Percentiles rank a stretch among this genome's conserved stretches.
phyloP scores from a whole-genome alignment of 2,888 invertebrate species.

The Yponomeuta evonymella region DNA sequence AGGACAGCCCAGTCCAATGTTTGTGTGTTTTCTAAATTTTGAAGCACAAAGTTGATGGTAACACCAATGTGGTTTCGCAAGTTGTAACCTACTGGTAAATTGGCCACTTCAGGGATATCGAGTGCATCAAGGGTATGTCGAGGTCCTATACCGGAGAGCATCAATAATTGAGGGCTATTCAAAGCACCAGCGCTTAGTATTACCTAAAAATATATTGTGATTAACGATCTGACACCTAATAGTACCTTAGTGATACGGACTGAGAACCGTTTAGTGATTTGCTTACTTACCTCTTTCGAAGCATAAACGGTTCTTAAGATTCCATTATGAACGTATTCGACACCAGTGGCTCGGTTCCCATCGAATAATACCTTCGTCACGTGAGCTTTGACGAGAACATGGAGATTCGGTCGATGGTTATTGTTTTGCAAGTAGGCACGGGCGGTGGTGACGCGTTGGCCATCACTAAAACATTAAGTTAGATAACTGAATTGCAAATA shows the following conservation, averaged over 20 bases:
- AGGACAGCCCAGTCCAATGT: conserved; percentile 76
- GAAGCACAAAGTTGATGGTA: conserved; percentile 67
- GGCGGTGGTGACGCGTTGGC: conserved; percentile 77
- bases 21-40: conserved; percentile 56
- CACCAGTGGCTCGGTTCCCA: conserved; percentile 60
- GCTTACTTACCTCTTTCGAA: conserved; percentile 57
- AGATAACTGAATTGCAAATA: neutral
- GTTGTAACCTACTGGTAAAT: conserved; percentile 79
- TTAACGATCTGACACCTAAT: neutral
- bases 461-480: conserved; percentile 51
- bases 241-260: neutral
- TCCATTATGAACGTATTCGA: conserved; percentile 69
- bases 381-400: conserved; percentile 74
- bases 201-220: conserved; percentile 41
- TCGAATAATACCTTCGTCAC: conserved; percentile 73
- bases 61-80: conserved; percentile 79
- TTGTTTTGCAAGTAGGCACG: conserved; percentile 64
- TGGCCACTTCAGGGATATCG: conserved; percentile 70
- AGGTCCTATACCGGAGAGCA: conserved; percentile 81
- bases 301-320: conserved; percentile 51
- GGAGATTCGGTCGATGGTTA: conserved; percentile 71
- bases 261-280: neutral
- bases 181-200: conserved; percentile 79
- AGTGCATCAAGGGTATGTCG: conserved; percentile 63
- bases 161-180: conserved; percentile 78